Evolutionary conservation across 2,113 vertebrate species (phyloP).

Genomic region (Gobiocypris rarus): DNA sequence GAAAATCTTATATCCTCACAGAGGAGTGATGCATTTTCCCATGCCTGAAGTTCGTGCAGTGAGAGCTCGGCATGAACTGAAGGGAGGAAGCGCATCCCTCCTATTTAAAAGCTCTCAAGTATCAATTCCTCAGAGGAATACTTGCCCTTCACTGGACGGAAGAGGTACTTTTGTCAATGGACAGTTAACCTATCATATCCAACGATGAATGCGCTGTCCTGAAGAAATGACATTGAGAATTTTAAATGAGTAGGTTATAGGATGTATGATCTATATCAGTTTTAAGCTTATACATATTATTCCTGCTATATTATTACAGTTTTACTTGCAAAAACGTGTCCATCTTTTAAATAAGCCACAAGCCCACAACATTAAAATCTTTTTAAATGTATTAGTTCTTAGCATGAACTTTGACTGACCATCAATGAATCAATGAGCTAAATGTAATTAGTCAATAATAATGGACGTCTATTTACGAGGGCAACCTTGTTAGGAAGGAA

Average conservation of each 20-base stretch:
- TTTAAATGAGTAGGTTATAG: background rate
- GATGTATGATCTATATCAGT: background rate
- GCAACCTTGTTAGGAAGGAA: constrained; percentile 75
- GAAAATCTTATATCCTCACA: constrained; percentile 17
- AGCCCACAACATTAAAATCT: constrained; percentile 1
- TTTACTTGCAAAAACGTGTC: background rate
- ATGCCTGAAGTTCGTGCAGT: constrained; percentile 25
- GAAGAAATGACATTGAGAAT: constrained; percentile 31
- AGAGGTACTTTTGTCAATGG: constrained; percentile 35
- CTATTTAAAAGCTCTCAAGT: constrained; percentile 56
- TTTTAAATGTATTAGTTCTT: constrained; percentile 16
- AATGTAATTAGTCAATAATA: constrained; percentile 71
- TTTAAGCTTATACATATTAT: background rate
- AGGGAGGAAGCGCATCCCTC: constrained; percentile 34
- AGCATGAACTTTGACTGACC: constrained; percentile 39
- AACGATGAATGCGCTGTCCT: constrained; percentile 2
- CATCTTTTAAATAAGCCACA: background rate
- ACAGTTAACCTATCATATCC: constrained; percentile 41
- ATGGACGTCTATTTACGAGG: constrained; percentile 64
- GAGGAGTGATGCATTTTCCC: constrained; percentile 15
- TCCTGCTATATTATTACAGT: background rate
- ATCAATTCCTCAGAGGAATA: constrained; percentile 53
- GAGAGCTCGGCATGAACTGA: constrained; percentile 43
- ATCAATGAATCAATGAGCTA: constrained; percentile 33
- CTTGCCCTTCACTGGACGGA: constrained; percentile 48